Evolutionary conservation across 2,888 invertebrate species (phyloP).

Genomic region (Pterobdella sp.): DNA sequence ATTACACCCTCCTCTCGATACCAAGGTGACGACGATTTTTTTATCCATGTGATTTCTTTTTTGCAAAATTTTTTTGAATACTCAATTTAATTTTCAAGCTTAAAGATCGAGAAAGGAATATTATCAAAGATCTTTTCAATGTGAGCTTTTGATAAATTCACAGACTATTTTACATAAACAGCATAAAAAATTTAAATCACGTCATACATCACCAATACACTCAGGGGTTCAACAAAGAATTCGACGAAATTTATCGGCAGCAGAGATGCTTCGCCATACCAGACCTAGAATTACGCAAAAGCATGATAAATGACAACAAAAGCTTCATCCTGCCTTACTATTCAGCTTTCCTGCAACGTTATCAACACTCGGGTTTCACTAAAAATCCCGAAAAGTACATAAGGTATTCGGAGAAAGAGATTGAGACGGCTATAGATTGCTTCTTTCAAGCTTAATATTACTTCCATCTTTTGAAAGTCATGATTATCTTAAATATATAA

Average conservation of each 20-base stretch:
- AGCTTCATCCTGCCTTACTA: conserved; percentile 79
- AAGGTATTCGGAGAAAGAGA: conserved; percentile 76
- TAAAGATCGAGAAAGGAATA: background rate
- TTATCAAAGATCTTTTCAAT: background rate
- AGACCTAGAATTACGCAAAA: conserved; percentile 77
- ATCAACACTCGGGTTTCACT: conserved; percentile 68
- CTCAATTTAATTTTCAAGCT: background rate
- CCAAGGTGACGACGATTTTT: conserved; percentile 15
- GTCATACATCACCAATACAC: background rate
- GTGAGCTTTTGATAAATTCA: background rate
- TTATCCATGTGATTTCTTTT: background rate
- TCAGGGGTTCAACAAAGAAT: conserved; percentile 90
- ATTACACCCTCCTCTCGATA: conserved; percentile 8
- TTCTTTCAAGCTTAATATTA: too few relatives aligned
- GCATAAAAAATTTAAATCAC: background rate
- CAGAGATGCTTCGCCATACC: conserved; percentile 88
- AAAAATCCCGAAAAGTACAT: conserved; percentile 89
- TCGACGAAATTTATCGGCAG: conserved; percentile 75
- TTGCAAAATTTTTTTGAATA: background rate
- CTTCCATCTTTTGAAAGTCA: too few relatives aligned
- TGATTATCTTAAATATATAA: too few relatives aligned
- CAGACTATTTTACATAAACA: background rate
- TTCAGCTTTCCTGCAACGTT: conserved; percentile 50
- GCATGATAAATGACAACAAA: conserved; percentile 79
- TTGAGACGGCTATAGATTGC: conserved; percentile 72